Base-by-base conservation (phyloP, 1,140 invertebrate genomes). In the Cyclargus thomasi region DNA sequence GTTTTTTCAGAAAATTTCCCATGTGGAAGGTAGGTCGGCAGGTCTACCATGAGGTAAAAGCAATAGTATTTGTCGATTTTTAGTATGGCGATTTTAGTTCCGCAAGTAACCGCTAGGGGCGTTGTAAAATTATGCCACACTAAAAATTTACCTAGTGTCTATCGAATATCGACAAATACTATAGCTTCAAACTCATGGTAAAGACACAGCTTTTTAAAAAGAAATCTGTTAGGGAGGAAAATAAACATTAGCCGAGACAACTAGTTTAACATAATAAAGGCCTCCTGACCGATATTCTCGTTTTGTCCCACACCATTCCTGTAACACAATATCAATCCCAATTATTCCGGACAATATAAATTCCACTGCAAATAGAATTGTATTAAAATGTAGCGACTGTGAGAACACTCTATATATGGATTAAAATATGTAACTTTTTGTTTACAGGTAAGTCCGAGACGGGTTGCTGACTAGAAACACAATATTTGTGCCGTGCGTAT, bases 371-470 rank as follows among this genome's bases (percentile, higher is more conserved):
- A 16, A 47, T 47, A 47, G 39, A 14, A 47, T 47, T 47, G 39
- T 47, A 47, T 47, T 47, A 47, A 47, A 47, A 47, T 47, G 39
- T 47, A 16, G 39, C 39, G 39, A 47, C 39, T 47, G 39, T 47
- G 39, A 47, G 39, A 47, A 47, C 39, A 8, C 14, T 47, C 39
- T 47, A 47, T 47, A 47, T 47, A 47, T 16, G 39, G 39, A 16
- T 47, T 47, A 16, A 47, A 47, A 16, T 47, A 47, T 47, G 39
- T 47, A 47, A 47, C 39, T 47, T 47, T 76, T 71, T 74, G 47
- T 73, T 74, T 73, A 64, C 75, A 77, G 75, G 75, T 77, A 77
- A 77, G 75, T 77, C 74, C 70, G 71, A 22, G 73, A 71, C 72
- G 63, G 66, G 66, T 59, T 63, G 67, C 63, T 69, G 64, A 73